Percentiles rank a stretch among this genome's conserved stretches.
These are phyloP conservation scores for Athrips mouffetella DNA, from an alignment of 2,888 invertebrate genomes.

Conservation along the genomic window DNA sequence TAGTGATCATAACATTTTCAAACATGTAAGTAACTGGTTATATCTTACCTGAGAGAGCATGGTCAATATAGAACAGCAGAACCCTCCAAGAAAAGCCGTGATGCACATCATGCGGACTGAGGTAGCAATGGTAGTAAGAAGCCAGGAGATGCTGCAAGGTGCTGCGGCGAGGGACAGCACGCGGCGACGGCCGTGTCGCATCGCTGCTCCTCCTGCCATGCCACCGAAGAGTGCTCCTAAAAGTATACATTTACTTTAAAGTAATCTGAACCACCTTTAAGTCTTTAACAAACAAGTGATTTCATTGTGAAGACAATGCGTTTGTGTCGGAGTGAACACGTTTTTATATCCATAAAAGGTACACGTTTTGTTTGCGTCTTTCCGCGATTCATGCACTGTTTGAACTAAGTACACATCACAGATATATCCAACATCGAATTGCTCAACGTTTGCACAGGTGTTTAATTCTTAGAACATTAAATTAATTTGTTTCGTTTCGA, in stretches of 20 bases:
- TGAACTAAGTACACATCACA: too few relatives aligned
- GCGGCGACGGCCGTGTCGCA: slow-evolving; percentile 83
- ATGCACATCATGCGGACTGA: slow-evolving; percentile 88
- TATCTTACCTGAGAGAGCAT: slow-evolving; percentile 83
- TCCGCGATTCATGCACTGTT: too few relatives aligned
- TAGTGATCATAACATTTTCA: not conserved
- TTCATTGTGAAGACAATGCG: too few relatives aligned
- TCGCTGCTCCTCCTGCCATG: slow-evolving; percentile 84
- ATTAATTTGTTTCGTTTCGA: not conserved
- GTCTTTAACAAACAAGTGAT: too few relatives aligned
- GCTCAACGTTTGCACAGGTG: too few relatives aligned
- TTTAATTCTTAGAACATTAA: too few relatives aligned
- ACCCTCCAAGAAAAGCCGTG: slow-evolving; percentile 91
- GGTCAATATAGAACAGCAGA: slow-evolving; percentile 87
- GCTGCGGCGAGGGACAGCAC: slow-evolving; percentile 84
- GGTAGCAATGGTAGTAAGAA: slow-evolving; percentile 87
- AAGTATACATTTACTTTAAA: too few relatives aligned
- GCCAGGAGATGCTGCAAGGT: slow-evolving; percentile 89
- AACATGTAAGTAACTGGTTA: not conserved
- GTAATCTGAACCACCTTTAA: too few relatives aligned
- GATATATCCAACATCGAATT: too few relatives aligned
- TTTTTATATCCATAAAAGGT: too few relatives aligned
- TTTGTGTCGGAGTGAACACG: too few relatives aligned
- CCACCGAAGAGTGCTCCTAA: slow-evolving; percentile 85
- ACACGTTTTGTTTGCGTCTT: too few relatives aligned